phyloP scores from a whole-genome alignment of 2,888 invertebrate species.

The Hanleya hanleyi region DNA sequence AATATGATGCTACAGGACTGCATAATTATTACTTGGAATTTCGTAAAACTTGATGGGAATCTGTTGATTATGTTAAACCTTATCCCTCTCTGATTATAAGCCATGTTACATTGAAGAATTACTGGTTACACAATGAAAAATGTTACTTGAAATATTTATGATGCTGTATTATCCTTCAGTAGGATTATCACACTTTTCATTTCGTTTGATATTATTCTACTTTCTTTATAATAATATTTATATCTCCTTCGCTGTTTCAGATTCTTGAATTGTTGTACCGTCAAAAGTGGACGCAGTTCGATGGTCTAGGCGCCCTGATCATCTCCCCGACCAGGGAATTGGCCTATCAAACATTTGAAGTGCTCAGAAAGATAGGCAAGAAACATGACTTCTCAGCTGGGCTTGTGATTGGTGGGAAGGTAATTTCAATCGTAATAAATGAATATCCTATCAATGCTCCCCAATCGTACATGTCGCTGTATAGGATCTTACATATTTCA shows the following conservation, averaged over 20 bases:
- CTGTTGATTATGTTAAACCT: too few species aligned
- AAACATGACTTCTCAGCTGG: constrained; percentile 96
- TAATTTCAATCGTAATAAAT: too few species aligned
- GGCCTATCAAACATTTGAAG: constrained; percentile 97
- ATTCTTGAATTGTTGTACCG: constrained; percentile 78
- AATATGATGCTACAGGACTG: too few species aligned
- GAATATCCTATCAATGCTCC: too few species aligned
- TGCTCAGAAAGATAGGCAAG: constrained; percentile 87
- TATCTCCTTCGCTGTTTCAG: constrained; percentile 49
- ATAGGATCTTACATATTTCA: too few species aligned
- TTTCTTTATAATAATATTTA: constrained; percentile 6
- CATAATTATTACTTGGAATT: too few species aligned
- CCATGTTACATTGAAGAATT: too few species aligned
- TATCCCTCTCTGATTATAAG: too few species aligned
- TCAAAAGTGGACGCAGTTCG: constrained; percentile 89
- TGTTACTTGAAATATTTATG: too few species aligned
- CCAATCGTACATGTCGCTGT: too few species aligned
- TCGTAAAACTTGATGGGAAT: too few species aligned
- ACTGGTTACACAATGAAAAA: too few species aligned
- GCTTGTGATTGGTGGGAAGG: constrained; percentile 85
- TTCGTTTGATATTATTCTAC: neutral
- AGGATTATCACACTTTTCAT: neutral
- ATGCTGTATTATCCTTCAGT: neutral
- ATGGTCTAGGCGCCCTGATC: constrained; percentile 94
- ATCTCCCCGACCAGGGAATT: constrained; percentile 98